Evolutionary conservation across 2,113 vertebrate species (phyloP).

Genomic region (Sakesphorus luctuosus): DNA sequence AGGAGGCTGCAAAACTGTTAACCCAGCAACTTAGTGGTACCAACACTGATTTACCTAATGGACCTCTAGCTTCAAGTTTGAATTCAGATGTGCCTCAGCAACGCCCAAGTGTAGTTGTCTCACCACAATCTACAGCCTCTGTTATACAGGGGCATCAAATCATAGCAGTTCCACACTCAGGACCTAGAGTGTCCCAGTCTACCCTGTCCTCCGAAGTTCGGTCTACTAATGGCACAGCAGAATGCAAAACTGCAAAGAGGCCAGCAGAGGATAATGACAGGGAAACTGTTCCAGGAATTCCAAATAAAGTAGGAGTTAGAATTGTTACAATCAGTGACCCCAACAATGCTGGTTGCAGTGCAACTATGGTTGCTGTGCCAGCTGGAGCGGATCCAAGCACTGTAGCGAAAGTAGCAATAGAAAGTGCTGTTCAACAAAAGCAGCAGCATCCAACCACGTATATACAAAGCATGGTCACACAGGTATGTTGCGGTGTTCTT

Average conservation of each 20-base stretch:
- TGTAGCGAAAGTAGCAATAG: slow-evolving; percentile 99
- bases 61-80: slow-evolving; percentile 89
- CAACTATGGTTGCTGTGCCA: slow-evolving; percentile 98
- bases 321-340: slow-evolving; percentile 99
- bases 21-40: slow-evolving; percentile 82
- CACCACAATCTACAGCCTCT: slow-evolving; percentile 82
- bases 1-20: slow-evolving; percentile 78
- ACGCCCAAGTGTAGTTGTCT: slow-evolving; percentile 89
- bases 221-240: slow-evolving; percentile 89
- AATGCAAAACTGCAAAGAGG: slow-evolving; percentile 91
- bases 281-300: slow-evolving; percentile 87
- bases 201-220: slow-evolving; percentile 78
- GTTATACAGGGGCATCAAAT: slow-evolving; percentile 86
- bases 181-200: slow-evolving; percentile 79
- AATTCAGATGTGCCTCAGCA: slow-evolving; percentile 89
- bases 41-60: slow-evolving; percentile 90
- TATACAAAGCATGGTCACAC: slow-evolving; percentile 82
- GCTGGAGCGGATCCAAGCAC: slow-evolving; percentile 98
- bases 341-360: slow-evolving; percentile 95
- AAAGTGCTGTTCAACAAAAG: slow-evolving; percentile 96
- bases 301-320: slow-evolving; percentile 97
- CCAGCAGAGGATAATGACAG: slow-evolving; percentile 90
- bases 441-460: slow-evolving; percentile 86
- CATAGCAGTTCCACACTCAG: slow-evolving; percentile 80
- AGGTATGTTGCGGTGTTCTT: slow-evolving; percentile 81